phyloP scores from a whole-genome alignment of 2,888 invertebrate species.

The Cheilosia variabilis region DNA sequence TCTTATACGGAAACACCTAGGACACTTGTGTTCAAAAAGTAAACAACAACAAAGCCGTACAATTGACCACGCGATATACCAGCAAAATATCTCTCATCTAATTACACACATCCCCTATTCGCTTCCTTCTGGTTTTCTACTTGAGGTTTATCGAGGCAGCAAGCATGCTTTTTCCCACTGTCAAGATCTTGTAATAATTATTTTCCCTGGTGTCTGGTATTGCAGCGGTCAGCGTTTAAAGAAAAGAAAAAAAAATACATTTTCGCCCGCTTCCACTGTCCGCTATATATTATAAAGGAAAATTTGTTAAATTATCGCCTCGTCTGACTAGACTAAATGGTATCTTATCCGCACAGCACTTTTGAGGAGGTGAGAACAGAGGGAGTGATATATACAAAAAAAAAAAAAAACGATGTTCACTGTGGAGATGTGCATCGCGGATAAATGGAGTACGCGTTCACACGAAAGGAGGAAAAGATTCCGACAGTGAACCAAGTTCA shows the following conservation, averaged over 20 bases:
- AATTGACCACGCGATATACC: conserved; percentile 11
- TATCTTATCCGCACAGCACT: conserved; percentile 41
- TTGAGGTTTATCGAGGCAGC: conserved; percentile 17
- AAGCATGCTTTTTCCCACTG: conserved; percentile 47
- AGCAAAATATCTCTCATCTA: conserved; percentile 21
- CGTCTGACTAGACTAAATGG: conserved; percentile 39
- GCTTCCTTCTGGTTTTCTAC: conserved; percentile 19
- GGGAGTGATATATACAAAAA: conserved; percentile 22
- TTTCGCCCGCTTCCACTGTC: conserved; percentile 9
- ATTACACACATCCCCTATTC: conserved; percentile 30
- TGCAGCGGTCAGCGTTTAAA: conserved; percentile 8
- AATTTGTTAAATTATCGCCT: conserved; percentile 54
- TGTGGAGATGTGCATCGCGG: conserved; percentile 55
- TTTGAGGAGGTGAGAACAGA: conserved; percentile 56
- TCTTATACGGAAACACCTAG: conserved; percentile 29
- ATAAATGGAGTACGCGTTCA: conserved; percentile 59
- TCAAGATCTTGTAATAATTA: conserved; percentile 60
- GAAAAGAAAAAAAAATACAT: conserved; percentile 9
- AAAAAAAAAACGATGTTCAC: neutral
- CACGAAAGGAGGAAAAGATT: conserved; percentile 17
- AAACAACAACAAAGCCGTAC: conserved; percentile 10
- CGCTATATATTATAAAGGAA: conserved; percentile 30
- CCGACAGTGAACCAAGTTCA: conserved; percentile 59
- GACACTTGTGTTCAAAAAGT: conserved; percentile 17
- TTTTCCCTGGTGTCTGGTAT: conserved; percentile 33